Percentiles rank a stretch among this genome's conserved stretches.
phyloP scores from a whole-genome alignment of 2,888 invertebrate species.

The Holacanthella duospinosa region DNA sequence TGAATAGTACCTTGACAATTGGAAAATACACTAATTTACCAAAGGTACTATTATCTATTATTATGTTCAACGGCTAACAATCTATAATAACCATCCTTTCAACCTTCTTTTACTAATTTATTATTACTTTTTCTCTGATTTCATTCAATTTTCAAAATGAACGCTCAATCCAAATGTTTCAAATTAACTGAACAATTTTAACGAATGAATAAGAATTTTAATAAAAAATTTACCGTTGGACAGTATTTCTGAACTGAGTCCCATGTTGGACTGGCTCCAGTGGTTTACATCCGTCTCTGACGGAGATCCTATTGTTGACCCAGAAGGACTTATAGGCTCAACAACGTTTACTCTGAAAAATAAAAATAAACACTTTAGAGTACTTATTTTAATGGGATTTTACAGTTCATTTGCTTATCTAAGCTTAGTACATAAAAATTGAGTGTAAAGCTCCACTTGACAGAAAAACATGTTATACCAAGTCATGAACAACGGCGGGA shows the following conservation, averaged over 20 bases:
- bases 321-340: conserved; percentile 24
- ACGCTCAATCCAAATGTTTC: too few relatives aligned
- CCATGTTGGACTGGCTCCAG: conserved; percentile 29
- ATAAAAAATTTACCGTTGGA: conserved; percentile 25
- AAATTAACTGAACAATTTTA: too few relatives aligned
- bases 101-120: too few relatives aligned
- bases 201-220: too few relatives aligned
- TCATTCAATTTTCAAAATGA: too few relatives aligned
- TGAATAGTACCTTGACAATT: too few relatives aligned
- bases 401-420: conserved; percentile 3
- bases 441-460: background rate
- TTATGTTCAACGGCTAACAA: too few relatives aligned
- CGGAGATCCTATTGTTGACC: conserved; percentile 26
- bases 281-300: conserved; percentile 22
- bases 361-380: conserved; percentile 8
- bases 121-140: too few relatives aligned
- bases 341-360: conserved; percentile 27
- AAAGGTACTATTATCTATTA: too few relatives aligned
- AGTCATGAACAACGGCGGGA: too few relatives aligned
- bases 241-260: conserved; percentile 33
- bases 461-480: background rate
- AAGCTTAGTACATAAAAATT: background rate
- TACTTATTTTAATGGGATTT: conserved; percentile 3
- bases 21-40: too few relatives aligned
- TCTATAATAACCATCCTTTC: too few relatives aligned